Percentiles rank a stretch among this genome's conserved stretches.
Conservation (phyloP, 2,797 vertebrate genomes). For the Pangasius mekongensis region DNA sequence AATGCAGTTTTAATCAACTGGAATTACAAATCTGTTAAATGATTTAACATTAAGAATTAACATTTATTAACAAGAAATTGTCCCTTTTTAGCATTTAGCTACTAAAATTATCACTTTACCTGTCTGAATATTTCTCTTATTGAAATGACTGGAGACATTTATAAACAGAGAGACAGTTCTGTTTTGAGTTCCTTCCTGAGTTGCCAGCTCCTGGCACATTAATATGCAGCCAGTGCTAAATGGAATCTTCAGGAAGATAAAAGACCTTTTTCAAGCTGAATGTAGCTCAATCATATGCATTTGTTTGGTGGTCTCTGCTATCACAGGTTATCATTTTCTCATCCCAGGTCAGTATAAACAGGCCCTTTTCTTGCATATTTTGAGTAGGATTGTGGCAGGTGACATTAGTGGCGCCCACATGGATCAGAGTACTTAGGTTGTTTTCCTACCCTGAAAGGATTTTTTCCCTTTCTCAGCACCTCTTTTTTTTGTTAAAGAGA, state of each 20-base stretch:
- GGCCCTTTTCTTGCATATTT: constrained; percentile 47
- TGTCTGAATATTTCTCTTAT: not conserved
- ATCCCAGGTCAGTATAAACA: constrained; percentile 53
- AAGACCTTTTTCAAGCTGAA: constrained; percentile 75
- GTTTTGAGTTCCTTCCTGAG: not conserved
- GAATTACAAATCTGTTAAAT: not conserved
- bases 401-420: constrained; percentile 37
- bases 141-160: not conserved
- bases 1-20: not conserved
- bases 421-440: constrained; percentile 42
- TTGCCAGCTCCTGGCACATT: constrained; percentile 42
- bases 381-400: constrained; percentile 50
- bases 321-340: constrained; percentile 54
- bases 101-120: not conserved
- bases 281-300: constrained; percentile 73
- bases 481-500: constrained; percentile 34
- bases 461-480: constrained; percentile 29
- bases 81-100: not conserved
- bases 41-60: not conserved
- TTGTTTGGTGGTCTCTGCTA: constrained; percentile 78
- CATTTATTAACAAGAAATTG: not conserved
- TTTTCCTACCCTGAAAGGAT: constrained; percentile 43
- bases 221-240: constrained; percentile 77
- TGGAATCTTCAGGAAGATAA: constrained; percentile 44
- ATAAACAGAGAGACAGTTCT: constrained; percentile 19